These are phyloP conservation scores for Sitta europaea DNA, from an alignment of 2,113 vertebrate genomes.

Conservation along the genomic window DNA sequence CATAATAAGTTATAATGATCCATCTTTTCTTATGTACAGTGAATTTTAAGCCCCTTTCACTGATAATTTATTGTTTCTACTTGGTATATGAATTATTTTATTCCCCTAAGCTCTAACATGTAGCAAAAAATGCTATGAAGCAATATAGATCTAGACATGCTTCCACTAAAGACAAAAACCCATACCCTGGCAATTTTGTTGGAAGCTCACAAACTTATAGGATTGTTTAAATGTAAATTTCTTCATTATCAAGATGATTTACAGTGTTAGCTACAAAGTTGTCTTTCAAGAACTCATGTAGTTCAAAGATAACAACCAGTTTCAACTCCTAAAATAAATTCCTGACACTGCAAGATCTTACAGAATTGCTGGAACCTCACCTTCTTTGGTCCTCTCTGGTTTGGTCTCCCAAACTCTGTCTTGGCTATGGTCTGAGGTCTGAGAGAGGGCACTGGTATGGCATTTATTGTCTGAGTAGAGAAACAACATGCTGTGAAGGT, in stretches of 20 bases:
- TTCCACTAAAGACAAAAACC: not conserved
- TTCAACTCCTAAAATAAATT: not conserved
- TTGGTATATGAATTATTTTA: not conserved
- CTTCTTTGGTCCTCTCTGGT: not conserved
- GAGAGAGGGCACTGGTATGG: not conserved
- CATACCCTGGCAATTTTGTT: not conserved
- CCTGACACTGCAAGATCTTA: not conserved
- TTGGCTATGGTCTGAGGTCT: not conserved
- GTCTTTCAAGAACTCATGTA: not conserved
- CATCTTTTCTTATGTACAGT: not conserved
- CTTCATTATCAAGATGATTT: not conserved
- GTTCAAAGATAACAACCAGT: not conserved
- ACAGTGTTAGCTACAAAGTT: not conserved
- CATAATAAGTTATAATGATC: not conserved
- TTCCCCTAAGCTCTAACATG: not conserved
- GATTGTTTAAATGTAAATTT: not conserved
- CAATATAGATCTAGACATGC: not conserved
- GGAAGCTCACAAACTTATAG: not conserved
- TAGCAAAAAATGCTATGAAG: not conserved
- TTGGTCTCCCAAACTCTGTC: not conserved
- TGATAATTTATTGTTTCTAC: slow-evolving; percentile 10
- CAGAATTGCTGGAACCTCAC: not conserved
- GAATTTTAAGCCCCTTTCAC: not conserved
- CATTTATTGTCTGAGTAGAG: not conserved
- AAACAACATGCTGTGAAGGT: not conserved